A percentile compares a stretch with the other conserved stretches of the same genome.
These are phyloP conservation scores for Exocentrus adspersus DNA, from an alignment of 2,888 invertebrate species.

Conservation along the genomic window DNA sequence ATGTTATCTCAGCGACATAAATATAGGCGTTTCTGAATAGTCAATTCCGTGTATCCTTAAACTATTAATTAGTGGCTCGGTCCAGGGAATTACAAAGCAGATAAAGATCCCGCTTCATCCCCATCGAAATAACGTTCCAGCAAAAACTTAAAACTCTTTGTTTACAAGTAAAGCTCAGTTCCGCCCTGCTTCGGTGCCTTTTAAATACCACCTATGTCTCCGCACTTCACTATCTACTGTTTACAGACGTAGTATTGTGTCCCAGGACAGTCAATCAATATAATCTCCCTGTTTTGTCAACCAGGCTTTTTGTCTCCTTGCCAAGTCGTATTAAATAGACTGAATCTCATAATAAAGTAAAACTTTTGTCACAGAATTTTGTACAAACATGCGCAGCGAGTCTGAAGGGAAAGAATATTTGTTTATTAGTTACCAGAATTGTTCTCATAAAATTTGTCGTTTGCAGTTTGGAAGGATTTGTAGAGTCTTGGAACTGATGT, in stretches of 20 bases:
- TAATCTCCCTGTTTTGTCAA: conserved; percentile 49
- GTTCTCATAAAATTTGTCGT: no score
- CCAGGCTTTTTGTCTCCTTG: conserved; percentile 52
- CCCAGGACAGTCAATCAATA: conserved; percentile 47
- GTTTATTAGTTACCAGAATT: no score
- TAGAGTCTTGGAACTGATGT: no score
- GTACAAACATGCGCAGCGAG: no score
- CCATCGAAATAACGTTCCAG: conserved; percentile 18
- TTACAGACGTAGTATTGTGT: conserved; percentile 42
- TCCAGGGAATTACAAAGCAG: conserved; percentile 29
- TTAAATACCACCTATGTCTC: conserved; percentile 47
- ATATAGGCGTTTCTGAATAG: conserved; percentile 23
- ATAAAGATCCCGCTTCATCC: conserved; percentile 29
- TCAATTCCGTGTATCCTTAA: conserved; percentile 22
- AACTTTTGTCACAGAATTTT: conserved; percentile 5
- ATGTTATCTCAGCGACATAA: conserved; percentile 2
- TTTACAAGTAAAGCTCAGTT: conserved; percentile 46
- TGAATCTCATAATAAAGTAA: conserved; percentile 49
- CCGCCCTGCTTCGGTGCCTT: conserved; percentile 45
- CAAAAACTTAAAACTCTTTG: conserved; percentile 43
- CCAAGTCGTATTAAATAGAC: conserved; percentile 53
- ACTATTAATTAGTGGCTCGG: conserved; percentile 32
- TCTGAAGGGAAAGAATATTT: no score
- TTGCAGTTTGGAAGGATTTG: no score
- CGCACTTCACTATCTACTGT: conserved; percentile 41